Evolutionary conservation across 2,888 invertebrate genomes (phyloP).

Genomic region (Erebia palarica): DNA sequence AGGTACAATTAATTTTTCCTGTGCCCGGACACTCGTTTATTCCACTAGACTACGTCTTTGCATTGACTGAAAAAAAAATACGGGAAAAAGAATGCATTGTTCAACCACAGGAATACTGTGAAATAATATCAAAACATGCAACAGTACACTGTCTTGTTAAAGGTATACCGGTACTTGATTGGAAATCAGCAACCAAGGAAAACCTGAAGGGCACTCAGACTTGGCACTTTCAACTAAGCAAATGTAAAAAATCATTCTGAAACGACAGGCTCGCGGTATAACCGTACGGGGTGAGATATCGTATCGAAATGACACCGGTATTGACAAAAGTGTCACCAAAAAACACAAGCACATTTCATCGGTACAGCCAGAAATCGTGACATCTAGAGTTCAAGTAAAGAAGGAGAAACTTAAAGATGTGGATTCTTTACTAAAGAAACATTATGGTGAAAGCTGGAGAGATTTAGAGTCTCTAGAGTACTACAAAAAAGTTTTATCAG

Average conservation of each 20-base stretch:
- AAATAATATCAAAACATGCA: neutral
- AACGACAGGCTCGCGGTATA: neutral
- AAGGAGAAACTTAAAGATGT: conserved; percentile 18
- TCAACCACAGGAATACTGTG: neutral
- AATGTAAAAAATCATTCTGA: neutral
- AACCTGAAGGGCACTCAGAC: neutral
- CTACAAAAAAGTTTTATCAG: conserved; percentile 16
- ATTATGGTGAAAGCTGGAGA: conserved; percentile 20
- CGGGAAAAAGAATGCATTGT: no score
- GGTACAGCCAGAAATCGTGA: neutral
- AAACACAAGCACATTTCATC: neutral
- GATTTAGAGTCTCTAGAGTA: conserved; percentile 14
- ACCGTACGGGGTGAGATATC: neutral
- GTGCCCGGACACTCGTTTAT: no score
- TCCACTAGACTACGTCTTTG: no score
- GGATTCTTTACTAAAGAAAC: conserved; percentile 19
- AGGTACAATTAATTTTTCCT: no score
- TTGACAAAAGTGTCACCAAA: neutral
- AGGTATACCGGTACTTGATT: neutral
- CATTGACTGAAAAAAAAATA: no score
- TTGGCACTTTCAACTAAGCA: conserved; percentile 1
- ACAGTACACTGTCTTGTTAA: neutral
- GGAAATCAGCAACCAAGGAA: neutral
- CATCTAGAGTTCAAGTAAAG: conserved; percentile 15
- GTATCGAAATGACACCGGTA: neutral